Conservation (phyloP, 1,140 invertebrate genomes). For the Drosophila lacertosa region DNA sequence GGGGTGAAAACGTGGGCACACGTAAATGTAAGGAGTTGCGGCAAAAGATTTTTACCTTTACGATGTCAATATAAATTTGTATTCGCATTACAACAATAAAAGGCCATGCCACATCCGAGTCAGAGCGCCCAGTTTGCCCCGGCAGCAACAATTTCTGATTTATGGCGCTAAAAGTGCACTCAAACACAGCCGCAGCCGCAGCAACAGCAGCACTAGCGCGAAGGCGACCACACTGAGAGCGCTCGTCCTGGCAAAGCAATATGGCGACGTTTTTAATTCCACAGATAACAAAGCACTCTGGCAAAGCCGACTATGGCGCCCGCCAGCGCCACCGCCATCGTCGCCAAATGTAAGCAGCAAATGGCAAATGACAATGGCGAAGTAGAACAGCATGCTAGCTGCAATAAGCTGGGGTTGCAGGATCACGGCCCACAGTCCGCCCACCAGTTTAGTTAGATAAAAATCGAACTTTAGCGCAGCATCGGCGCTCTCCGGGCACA, state of each 20-base stretch:
- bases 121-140: conserved; percentile 19
- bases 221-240: conserved; percentile 8
- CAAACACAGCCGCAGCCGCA: conserved; percentile 46
- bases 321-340: not conserved
- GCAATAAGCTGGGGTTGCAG: conserved; percentile 54
- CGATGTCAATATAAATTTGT: conserved; percentile 83
- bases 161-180: conserved; percentile 78
- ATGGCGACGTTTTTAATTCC: conserved; percentile 80
- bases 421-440: conserved; percentile 2
- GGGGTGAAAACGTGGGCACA: conserved; percentile 24
- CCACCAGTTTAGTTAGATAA: conserved; percentile 49
- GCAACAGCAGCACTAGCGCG: conserved; percentile 11
- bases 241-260: conserved; percentile 54
- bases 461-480: conserved; percentile 72
- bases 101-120: conserved; percentile 20
- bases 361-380: conserved; percentile 43
- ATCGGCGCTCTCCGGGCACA: not conserved
- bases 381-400: conserved; percentile 34
- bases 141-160: conserved; percentile 73
- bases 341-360: conserved; percentile 35
- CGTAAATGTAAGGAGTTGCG: conserved; percentile 69
- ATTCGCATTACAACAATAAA: conserved; percentile 81
- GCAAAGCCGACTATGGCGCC: conserved; percentile 29
- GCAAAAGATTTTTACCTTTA: conserved; percentile 77
- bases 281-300: conserved; percentile 75